Evolutionary conservation across 2,888 invertebrate genomes (phyloP).

Genomic region (Cyclophora albipunctata): DNA sequence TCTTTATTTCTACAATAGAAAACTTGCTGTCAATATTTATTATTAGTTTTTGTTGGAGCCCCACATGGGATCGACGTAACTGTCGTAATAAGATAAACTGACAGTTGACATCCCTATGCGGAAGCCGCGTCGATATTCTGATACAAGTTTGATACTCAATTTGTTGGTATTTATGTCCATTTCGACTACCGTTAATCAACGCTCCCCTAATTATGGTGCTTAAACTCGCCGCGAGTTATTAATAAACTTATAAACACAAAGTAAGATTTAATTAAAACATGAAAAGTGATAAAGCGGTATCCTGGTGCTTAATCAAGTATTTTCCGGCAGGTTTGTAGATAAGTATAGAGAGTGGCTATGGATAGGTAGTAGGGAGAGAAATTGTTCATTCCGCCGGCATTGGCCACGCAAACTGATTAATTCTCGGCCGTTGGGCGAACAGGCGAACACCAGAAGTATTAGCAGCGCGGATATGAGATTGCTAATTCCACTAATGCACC

Average conservation of each 20-base stretch:
- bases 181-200: no score
- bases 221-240: no score
- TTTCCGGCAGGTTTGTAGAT: constrained; percentile 11
- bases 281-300: constrained; percentile 15
- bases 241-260: no score
- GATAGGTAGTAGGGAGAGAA: constrained; percentile 23
- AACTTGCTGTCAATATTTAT: no score
- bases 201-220: no score
- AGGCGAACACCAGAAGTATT: constrained; percentile 66
- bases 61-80: background rate
- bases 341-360: constrained; percentile 5
- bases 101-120: no score
- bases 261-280: constrained; percentile 15
- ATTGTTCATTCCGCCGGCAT: constrained; percentile 37
- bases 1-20: no score
- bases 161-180: no score
- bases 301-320: constrained; percentile 19
- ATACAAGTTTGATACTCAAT: no score
- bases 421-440: constrained; percentile 55
- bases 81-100: constrained; percentile 2
- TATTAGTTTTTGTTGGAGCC: background rate
- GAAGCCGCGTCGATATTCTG: no score
- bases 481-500: constrained; percentile 72
- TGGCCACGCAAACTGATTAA: constrained; percentile 62
- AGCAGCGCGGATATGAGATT: constrained; percentile 65